A percentile compares a stretch with the other conserved stretches of the same genome.
phyloP scores from a whole-genome alignment of 2,888 invertebrate species.

The Taenaris catops region DNA sequence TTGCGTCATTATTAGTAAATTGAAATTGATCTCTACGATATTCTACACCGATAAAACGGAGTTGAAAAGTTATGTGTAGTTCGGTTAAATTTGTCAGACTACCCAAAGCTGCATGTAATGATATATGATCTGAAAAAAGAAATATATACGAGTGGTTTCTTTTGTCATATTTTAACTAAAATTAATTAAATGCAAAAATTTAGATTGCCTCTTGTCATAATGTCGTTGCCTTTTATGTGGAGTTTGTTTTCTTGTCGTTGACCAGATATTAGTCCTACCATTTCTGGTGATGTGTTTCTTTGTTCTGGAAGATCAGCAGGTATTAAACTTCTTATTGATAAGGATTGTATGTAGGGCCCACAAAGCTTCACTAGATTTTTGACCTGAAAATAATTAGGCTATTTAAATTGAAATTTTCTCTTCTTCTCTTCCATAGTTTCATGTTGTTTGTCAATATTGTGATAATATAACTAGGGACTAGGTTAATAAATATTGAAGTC shows the following conservation, averaged over 20 bases:
- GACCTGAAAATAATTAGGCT: slow-evolving; percentile 36
- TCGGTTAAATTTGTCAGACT: slow-evolving; percentile 61
- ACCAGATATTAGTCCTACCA: slow-evolving; percentile 60
- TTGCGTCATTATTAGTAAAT: slow-evolving; percentile 70
- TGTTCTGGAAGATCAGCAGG: slow-evolving; percentile 63
- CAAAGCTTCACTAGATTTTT: slow-evolving; percentile 63
- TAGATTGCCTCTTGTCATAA: slow-evolving; percentile 48
- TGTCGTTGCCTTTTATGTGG: slow-evolving; percentile 35
- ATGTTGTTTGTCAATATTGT: no score
- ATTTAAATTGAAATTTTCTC: no score
- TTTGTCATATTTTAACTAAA: neutral
- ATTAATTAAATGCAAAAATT: neutral
- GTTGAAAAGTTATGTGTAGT: slow-evolving; percentile 62
- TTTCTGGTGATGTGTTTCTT: slow-evolving; percentile 64
- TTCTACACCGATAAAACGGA: slow-evolving; percentile 48
- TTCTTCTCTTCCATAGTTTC: no score
- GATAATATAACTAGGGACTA: no score
- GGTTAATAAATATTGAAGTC: no score
- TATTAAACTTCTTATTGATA: slow-evolving; percentile 58
- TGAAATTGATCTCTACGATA: slow-evolving; percentile 70
- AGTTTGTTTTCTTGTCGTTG: slow-evolving; percentile 39
- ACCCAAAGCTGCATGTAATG: slow-evolving; percentile 67
- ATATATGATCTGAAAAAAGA: slow-evolving; percentile 63
- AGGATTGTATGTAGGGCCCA: slow-evolving; percentile 58
- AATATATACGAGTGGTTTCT: neutral